Percentiles rank a stretch among this genome's conserved stretches.
These are phyloP conservation scores for Eupithecia exiguata DNA, from an alignment of 2,888 invertebrate genomes.

Conservation along the genomic window DNA sequence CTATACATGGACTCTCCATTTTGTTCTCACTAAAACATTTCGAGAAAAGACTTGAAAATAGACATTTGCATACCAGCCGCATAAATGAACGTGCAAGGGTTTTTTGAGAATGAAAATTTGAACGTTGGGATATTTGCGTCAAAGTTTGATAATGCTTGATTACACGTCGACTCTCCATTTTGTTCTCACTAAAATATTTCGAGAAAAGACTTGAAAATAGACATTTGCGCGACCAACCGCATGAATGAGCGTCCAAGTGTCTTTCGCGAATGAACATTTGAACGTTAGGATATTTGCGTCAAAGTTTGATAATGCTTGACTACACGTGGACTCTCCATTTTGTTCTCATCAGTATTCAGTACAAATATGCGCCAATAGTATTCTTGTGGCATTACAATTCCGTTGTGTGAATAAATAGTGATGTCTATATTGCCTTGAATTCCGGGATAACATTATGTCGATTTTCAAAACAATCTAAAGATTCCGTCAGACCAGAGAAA, in stretches of 20 bases:
- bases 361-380: slow-evolving; percentile 19
- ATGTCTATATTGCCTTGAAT: background rate
- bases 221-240: too few relatives aligned
- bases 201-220: too few relatives aligned
- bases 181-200: slow-evolving; percentile 17
- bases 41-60: too few relatives aligned
- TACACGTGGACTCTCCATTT: slow-evolving; percentile 9
- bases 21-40: slow-evolving; percentile 18
- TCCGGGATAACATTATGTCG: background rate
- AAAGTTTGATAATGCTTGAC: background rate
- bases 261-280: too few relatives aligned
- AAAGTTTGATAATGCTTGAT: background rate
- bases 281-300: background rate
- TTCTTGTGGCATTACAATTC: slow-evolving; percentile 9
- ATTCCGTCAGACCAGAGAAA: background rate
- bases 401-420: slow-evolving; percentile 19
- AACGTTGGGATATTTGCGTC: background rate
- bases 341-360: slow-evolving; percentile 37
- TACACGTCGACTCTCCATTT: slow-evolving; percentile 6
- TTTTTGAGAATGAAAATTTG: too few relatives aligned
- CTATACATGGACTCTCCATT: slow-evolving; percentile 4
- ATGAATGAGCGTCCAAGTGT: too few relatives aligned
- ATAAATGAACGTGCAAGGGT: too few relatives aligned
- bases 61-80: too few relatives aligned
- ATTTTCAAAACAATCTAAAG: background rate